These are phyloP conservation scores for Polydrusus tereticollis DNA, from an alignment of 2,888 invertebrate species.

Conservation along the genomic window DNA sequence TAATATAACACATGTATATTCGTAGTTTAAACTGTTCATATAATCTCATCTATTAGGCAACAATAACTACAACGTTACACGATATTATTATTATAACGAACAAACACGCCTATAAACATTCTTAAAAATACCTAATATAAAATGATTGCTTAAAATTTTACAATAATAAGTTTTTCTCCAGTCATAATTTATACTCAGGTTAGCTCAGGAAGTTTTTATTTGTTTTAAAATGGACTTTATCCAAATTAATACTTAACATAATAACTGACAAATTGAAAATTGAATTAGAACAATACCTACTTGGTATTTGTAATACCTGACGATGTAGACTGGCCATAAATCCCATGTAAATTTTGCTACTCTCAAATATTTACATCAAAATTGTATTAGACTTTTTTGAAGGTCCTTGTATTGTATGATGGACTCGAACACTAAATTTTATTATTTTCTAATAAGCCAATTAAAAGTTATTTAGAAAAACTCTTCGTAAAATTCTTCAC, in stretches of 20 bases:
- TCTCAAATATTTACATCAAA: no score
- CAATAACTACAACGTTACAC: conserved; percentile 53
- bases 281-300: no score
- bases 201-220: conserved; percentile 43
- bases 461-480: no score
- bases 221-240: conserved; percentile 23
- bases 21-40: conserved; percentile 24
- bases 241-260: background rate
- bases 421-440: no score
- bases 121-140: conserved; percentile 42
- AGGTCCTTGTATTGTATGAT: no score
- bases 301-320: no score
- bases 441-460: no score
- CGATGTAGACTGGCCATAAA: no score
- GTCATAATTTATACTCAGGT: conserved; percentile 35
- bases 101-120: conserved; percentile 51
- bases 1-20: conserved; percentile 24
- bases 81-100: conserved; percentile 54
- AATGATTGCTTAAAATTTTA: conserved; percentile 46
- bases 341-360: no score
- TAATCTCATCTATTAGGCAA: conserved; percentile 57
- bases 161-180: conserved; percentile 31
- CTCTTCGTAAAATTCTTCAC: no score
- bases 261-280: no score
- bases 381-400: no score